phyloP scores from a whole-genome alignment of 2,113 vertebrate genomes.

The Onychostoma macrolepis region DNA sequence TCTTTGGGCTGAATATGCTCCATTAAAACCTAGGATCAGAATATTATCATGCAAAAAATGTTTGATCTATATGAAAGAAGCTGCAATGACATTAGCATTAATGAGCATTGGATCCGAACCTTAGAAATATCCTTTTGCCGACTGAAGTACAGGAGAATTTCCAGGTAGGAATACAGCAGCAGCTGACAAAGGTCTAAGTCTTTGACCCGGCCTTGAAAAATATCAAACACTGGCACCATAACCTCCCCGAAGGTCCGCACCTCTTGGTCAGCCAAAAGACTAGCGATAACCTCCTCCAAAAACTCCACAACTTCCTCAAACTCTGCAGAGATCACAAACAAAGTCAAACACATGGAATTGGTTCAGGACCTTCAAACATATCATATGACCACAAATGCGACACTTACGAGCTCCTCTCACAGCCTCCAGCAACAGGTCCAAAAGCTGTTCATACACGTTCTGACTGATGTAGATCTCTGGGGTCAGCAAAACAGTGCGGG shows the following conservation, averaged over 20 bases:
- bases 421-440: conserved; percentile 90
- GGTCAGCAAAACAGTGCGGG: conserved; percentile 90
- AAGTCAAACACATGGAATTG: conserved; percentile 17
- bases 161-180: conserved; percentile 89
- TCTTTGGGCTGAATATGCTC: conserved; percentile 95
- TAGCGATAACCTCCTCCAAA: conserved; percentile 88
- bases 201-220: conserved; percentile 85
- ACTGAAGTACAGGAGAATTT: conserved; percentile 92
- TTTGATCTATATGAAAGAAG: conserved; percentile 4
- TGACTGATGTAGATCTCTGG: conserved; percentile 94
- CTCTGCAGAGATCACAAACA: conserved; percentile 70
- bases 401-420: conserved; percentile 85
- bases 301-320: conserved; percentile 90
- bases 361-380: background rate
- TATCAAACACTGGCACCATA: conserved; percentile 90
- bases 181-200: conserved; percentile 94
- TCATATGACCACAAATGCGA: background rate
- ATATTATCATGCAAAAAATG: background rate
- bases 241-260: conserved; percentile 94
- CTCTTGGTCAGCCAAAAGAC: conserved; percentile 87
- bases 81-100: background rate
- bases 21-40: conserved; percentile 82
- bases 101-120: conserved; percentile 71
- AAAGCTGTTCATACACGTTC: conserved; percentile 90
- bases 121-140: conserved; percentile 90